Percentiles rank a stretch among this genome's conserved stretches.
These are phyloP conservation scores for Equus quagga DNA, from an alignment of 2,113 vertebrate genomes.

Conservation along the genomic window DNA sequence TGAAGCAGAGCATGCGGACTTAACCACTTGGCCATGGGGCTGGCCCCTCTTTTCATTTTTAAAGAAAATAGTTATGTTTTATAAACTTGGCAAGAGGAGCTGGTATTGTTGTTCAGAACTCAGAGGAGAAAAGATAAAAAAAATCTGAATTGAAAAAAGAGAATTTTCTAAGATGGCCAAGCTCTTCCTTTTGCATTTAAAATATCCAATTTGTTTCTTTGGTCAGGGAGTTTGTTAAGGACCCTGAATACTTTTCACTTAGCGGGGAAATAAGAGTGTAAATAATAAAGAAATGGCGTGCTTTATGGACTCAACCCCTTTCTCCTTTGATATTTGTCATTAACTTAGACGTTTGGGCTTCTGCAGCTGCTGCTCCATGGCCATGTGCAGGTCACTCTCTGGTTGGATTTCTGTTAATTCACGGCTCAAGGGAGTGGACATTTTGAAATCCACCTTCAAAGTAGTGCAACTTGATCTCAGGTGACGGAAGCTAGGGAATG, in stretches of 20 bases:
- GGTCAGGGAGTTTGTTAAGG: not conserved
- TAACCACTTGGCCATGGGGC: no score
- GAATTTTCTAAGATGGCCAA: not conserved
- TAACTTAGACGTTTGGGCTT: not conserved
- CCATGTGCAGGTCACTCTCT: not conserved
- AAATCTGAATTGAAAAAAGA: not conserved
- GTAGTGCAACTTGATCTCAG: not conserved
- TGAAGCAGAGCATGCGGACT: no score
- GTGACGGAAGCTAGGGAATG: not conserved
- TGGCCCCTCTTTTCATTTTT: not conserved
- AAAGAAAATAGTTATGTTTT: conserved; percentile 21
- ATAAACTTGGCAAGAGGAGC: conserved; percentile 26
- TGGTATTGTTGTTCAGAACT: not conserved
- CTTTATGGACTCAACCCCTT: not conserved
- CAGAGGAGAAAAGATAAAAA: not conserved
- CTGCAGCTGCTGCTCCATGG: not conserved
- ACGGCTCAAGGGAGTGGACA: not conserved
- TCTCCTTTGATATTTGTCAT: not conserved
- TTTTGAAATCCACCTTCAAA: conserved; percentile 10
- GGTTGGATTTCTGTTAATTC: conserved; percentile 55
- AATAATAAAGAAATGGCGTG: not conserved
- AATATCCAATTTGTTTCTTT: not conserved
- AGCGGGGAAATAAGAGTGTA: not conserved
- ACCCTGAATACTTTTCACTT: not conserved
- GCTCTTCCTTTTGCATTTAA: conserved; percentile 40